phyloP scores from a whole-genome alignment of 2,113 vertebrate genomes.

The Ciconia stormi region DNA sequence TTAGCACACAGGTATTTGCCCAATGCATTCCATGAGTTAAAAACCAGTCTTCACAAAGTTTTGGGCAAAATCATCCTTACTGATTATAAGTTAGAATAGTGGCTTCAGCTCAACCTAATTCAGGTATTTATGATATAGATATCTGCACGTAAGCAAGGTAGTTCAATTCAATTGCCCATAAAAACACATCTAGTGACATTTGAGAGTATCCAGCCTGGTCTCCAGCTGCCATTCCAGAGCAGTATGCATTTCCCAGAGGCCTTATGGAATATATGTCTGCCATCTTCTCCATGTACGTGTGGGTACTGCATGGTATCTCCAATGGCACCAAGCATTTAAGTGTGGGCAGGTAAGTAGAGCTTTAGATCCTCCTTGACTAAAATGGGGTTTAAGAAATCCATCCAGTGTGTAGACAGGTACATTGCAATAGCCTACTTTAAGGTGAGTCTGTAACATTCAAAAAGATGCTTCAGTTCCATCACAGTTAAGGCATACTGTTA shows the following conservation, averaged over 20 bases:
- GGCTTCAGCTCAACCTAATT: not conserved
- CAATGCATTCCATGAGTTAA: not conserved
- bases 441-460: not conserved
- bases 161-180: not conserved
- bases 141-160: not conserved
- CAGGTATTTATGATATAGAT: not conserved
- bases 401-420: fast-evolving
- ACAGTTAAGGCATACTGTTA: not conserved
- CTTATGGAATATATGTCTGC: not conserved
- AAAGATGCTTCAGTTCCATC: not conserved
- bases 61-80: not conserved
- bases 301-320: not conserved
- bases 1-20: not conserved
- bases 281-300: not conserved
- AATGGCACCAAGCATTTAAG: not conserved
- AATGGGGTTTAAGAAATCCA: not conserved
- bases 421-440: not conserved
- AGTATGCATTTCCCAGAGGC: not conserved
- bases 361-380: not conserved
- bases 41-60: not conserved
- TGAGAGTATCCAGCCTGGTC: not conserved
- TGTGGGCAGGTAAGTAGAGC: not conserved
- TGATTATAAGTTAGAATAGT: not conserved
- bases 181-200: not conserved
- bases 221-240: not conserved